Percentiles rank a stretch among this genome's conserved stretches.
These are phyloP conservation scores for Paedocypris micromegethes DNA, from an alignment of 2,797 vertebrate genomes.

Conservation along the genomic window DNA sequence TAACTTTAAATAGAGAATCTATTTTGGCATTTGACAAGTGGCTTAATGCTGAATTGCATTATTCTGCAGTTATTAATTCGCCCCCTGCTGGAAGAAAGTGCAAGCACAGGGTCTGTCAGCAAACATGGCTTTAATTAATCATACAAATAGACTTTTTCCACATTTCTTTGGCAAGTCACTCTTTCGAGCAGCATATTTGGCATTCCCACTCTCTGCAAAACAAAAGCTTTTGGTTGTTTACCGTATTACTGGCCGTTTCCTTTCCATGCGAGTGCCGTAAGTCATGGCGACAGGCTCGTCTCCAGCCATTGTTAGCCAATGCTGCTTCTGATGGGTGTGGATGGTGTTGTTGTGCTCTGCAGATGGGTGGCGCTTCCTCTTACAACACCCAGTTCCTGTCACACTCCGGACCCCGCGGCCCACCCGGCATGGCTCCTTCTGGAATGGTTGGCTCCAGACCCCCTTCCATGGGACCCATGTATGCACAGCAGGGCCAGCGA, in stretches of 20 bases:
- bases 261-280: constrained; percentile 30
- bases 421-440: constrained; percentile 69
- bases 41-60: too few species aligned
- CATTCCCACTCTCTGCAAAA: constrained; percentile 13
- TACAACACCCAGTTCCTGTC: constrained; percentile 88
- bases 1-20: too few species aligned
- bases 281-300: constrained; percentile 37
- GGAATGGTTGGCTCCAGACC: constrained; percentile 75
- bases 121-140: constrained; percentile 43
- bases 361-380: constrained; percentile 86
- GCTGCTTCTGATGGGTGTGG: constrained; percentile 35
- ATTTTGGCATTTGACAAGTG: too few species aligned
- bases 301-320: constrained; percentile 46
- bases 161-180: background rate
- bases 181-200: constrained; percentile 26
- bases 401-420: constrained; percentile 80
- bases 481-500: constrained; percentile 73
- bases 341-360: constrained; percentile 37
- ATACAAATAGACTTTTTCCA: background rate
- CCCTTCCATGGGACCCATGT: constrained; percentile 67
- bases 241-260: constrained; percentile 35
- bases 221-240: constrained; percentile 32
- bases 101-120: background rate
- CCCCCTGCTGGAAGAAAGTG: constrained; percentile 46
- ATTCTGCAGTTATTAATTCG: constrained; percentile 3